These are phyloP conservation scores for Pomacea canaliculata DNA, from an alignment of 2,888 invertebrate genomes.

Conservation along the genomic window DNA sequence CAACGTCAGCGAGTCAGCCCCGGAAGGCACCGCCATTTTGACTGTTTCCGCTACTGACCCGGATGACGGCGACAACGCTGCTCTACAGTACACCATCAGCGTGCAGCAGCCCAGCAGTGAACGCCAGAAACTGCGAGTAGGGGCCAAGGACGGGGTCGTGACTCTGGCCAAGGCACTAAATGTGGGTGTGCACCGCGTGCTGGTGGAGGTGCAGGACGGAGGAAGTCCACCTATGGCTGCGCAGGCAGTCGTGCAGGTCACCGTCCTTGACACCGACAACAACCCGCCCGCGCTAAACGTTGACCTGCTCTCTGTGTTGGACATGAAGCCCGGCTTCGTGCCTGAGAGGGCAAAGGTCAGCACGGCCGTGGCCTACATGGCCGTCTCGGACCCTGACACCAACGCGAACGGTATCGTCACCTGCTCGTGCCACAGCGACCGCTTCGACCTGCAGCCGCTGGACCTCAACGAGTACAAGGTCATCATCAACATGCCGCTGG, in stretches of 20 bases:
- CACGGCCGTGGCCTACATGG: slow-evolving; percentile 23
- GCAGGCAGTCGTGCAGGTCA: slow-evolving; percentile 29
- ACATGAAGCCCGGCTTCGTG: slow-evolving; percentile 24
- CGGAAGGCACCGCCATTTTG: slow-evolving; percentile 87
- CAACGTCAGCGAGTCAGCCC: slow-evolving; percentile 85
- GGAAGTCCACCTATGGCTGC: slow-evolving; percentile 27
- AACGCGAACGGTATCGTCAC: slow-evolving; percentile 23
- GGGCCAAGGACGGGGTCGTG: slow-evolving; percentile 21
- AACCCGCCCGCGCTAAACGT: slow-evolving; percentile 26
- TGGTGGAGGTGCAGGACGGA: slow-evolving; percentile 33
- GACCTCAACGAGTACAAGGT: slow-evolving; percentile 79
- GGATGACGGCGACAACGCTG: slow-evolving; percentile 72
- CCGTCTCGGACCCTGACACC: slow-evolving; percentile 27
- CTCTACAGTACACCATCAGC: slow-evolving; percentile 31
- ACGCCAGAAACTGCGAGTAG: slow-evolving; percentile 17
- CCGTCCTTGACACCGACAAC: slow-evolving; percentile 31
- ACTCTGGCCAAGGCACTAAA: slow-evolving; percentile 18
- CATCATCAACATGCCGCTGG: slow-evolving; percentile 82
- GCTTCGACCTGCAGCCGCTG: slow-evolving; percentile 30
- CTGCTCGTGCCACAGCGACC: slow-evolving; percentile 22
- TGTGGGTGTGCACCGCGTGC: slow-evolving; percentile 20
- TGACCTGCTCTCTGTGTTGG: slow-evolving; percentile 28
- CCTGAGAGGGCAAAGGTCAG: slow-evolving; percentile 23
- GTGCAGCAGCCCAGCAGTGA: slow-evolving; percentile 25
- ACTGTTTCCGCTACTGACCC: slow-evolving; percentile 92